phyloP scores from a whole-genome alignment of 2,888 invertebrate genomes.

The Aspidapion aeneum region DNA sequence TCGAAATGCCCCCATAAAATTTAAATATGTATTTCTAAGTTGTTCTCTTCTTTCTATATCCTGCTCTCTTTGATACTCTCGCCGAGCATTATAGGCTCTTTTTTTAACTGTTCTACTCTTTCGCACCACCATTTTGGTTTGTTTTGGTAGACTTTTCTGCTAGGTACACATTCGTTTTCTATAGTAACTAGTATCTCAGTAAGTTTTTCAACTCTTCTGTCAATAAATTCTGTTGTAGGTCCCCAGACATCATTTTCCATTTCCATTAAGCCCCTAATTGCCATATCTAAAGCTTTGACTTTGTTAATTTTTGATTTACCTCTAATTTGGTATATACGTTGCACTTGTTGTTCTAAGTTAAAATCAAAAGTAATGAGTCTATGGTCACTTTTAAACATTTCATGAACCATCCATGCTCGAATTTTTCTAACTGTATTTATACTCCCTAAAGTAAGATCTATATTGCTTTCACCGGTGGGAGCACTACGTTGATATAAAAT shows the following conservation, averaged over 20 bases:
- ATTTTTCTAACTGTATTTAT: not conserved
- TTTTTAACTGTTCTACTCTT: not conserved
- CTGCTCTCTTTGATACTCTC: not conserved
- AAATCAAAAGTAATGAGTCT: not conserved
- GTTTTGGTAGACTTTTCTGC: not conserved
- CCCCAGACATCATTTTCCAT: not conserved
- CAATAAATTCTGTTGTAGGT: not conserved
- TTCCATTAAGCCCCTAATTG: not conserved
- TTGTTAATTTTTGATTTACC: not conserved
- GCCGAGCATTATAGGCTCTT: not conserved
- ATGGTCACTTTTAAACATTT: not conserved
- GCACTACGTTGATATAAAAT: not conserved
- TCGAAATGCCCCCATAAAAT: not conserved
- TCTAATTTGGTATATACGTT: not conserved
- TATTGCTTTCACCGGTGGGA: not conserved
- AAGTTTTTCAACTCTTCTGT: not conserved
- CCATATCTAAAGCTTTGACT: not conserved
- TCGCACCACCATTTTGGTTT: conserved; percentile 7
- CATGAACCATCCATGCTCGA: not conserved
- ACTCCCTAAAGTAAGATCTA: not conserved
- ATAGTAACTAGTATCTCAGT: not conserved
- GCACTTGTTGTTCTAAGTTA: not conserved
- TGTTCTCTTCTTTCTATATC: not conserved
- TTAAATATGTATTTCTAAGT: not conserved
- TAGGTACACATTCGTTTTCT: not conserved